Evolutionary conservation across 2,113 vertebrate genomes (phyloP), one percentile per base, ranked within the genome.

Genomic region (Pseudolaguvia tuberculata): DNA sequence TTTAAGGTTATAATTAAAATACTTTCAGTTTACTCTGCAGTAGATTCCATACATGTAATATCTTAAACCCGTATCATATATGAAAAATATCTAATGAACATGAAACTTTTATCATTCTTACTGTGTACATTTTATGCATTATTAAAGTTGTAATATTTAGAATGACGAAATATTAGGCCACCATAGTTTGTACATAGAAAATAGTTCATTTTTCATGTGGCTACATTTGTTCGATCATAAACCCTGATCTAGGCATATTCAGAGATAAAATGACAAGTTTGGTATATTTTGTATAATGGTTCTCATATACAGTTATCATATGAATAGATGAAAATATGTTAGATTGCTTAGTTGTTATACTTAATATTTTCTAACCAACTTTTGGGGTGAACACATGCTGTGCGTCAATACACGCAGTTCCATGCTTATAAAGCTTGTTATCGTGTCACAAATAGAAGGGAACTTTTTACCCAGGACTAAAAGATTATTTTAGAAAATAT

Each of bases 61-160:
- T 92, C 92, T 88, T 80, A 88, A 91, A 94, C 93, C 93, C 92
- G 92, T 93, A 92, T 94, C 91, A 87, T 89, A 90, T 90, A 90
- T 90, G 89, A 89, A 91, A 42, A 91, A 85, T 85, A 92, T 87
- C 89, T 89, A 86, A 87, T 83, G 57, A 58, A 79, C 76, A 76
- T 87, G 85, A 88, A 88, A 89, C 86, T 80, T n/a, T 66, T 82
- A 80, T 47, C 68, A 23, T 73, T 18, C 69, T 75, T 78, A 78
- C 68, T 72, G 68, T 81, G 80, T 70, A 78, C 62, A 56, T 69
- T 75, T 59, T 78, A 76, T 72, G 77, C 73, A 58, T 78, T 81
- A 72, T 29, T 81, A 78, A 84, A 80, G 90, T 90, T 72, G 56
- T 61, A 80, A 69, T 81, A 70, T 68, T 81, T 39, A 78, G 63